Evolutionary conservation across 1,140 invertebrate species (phyloP).

Genomic region (Lepidurus apus): DNA sequence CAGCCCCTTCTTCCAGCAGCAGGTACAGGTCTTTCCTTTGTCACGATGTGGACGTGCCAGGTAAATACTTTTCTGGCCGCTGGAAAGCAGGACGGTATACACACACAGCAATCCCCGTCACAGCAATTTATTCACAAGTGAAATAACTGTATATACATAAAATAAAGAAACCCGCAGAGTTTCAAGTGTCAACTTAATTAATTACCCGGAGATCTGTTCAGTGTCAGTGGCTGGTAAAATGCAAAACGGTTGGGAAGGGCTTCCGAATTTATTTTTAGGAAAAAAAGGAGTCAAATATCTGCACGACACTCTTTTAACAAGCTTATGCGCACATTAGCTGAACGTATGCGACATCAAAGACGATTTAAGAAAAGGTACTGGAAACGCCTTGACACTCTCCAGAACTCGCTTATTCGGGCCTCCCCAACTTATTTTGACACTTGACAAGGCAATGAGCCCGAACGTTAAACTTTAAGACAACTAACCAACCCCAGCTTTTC

Average conservation of each 20-base stretch:
- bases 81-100: background rate
- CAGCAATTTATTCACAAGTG: no score
- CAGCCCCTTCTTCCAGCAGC: background rate
- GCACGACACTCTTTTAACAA: conserved; percentile 19
- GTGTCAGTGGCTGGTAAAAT: background rate
- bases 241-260: background rate
- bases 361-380: background rate
- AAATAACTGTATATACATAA: no score
- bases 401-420: background rate
- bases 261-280: conserved; percentile 1
- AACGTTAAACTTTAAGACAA: background rate
- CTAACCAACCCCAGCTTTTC: background rate
- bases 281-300: background rate
- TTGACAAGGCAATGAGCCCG: background rate
- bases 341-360: conserved; percentile 4
- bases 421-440: background rate
- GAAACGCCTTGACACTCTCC: conserved; percentile 7
- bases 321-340: conserved; percentile 1
- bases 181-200: conserved; percentile 5
- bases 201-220: conserved; percentile 6
- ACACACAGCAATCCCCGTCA: background rate
- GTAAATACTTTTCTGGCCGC: background rate
- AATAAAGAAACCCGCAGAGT: background rate
- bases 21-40: background rate
- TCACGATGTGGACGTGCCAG: background rate